These are phyloP conservation scores for Poecilia wingei DNA, from an alignment of 2,797 vertebrate genomes.

Conservation along the genomic window DNA sequence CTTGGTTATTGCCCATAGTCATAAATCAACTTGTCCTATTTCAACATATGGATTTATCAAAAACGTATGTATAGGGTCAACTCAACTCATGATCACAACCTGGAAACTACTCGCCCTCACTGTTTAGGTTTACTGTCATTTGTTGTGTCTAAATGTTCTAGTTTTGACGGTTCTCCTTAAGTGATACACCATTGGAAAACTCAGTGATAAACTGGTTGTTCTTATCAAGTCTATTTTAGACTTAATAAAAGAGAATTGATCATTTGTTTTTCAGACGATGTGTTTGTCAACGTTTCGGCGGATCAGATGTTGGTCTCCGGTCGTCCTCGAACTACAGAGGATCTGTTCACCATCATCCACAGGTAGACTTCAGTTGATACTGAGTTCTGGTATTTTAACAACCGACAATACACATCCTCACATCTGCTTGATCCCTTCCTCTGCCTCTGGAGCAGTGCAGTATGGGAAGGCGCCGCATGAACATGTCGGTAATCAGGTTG, in stretches of 20 bases:
- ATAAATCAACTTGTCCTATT: neutral
- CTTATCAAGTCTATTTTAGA: neutral
- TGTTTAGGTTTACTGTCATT: neutral
- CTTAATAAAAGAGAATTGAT: neutral
- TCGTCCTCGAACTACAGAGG: conserved; percentile 88
- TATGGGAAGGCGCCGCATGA: conserved; percentile 83
- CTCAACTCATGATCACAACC: neutral
- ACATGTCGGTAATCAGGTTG: conserved; percentile 73
- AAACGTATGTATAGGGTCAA: neutral
- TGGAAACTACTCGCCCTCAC: neutral
- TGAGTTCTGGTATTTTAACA: neutral
- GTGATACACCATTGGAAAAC: neutral
- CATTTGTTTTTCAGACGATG: conserved; percentile 70
- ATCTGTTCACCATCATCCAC: conserved; percentile 95
- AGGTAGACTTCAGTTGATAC: conserved; percentile 81
- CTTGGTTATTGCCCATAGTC: neutral
- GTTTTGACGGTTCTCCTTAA: neutral
- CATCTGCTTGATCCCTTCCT: conserved; percentile 38
- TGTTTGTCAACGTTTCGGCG: conserved; percentile 73
- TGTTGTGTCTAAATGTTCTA: neutral
- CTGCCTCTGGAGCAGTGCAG: conserved; percentile 75
- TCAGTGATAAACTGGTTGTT: neutral
- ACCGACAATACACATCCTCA: neutral
- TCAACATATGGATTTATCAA: neutral
- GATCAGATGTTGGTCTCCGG: conserved; percentile 82